Evolutionary conservation across 2,113 vertebrate genomes (phyloP).

Genomic region (Solea senegalensis): DNA sequence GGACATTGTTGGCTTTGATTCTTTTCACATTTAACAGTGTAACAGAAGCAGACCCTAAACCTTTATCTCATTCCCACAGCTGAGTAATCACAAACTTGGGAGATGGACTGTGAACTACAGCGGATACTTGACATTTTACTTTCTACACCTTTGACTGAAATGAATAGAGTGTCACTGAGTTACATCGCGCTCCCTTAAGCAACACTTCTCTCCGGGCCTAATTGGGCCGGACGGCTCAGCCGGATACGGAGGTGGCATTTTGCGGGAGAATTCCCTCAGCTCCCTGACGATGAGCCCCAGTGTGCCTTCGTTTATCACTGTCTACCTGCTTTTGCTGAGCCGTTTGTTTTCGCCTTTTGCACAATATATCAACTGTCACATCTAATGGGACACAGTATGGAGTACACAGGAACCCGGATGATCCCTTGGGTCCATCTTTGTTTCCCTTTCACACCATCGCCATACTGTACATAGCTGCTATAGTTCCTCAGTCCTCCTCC

Average conservation of each 20-base stretch:
- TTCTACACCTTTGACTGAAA: slow-evolving; percentile 58
- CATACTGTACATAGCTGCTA: not conserved
- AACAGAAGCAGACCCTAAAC: not conserved
- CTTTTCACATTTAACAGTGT: slow-evolving; percentile 15
- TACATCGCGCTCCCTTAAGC: slow-evolving; percentile 30
- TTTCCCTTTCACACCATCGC: slow-evolving; percentile 57
- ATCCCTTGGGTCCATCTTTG: slow-evolving; percentile 67
- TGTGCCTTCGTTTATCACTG: slow-evolving; percentile 78
- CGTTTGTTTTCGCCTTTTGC: slow-evolving; percentile 80
- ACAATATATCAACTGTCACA: slow-evolving; percentile 83
- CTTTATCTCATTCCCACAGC: not conserved
- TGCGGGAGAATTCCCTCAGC: slow-evolving; percentile 72
- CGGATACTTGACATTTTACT: slow-evolving; percentile 70
- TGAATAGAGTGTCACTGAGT: slow-evolving; percentile 22
- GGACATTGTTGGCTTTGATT: no score
- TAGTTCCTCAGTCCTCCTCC: no score
- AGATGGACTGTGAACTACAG: slow-evolving; percentile 23
- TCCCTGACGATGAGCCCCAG: slow-evolving; percentile 63
- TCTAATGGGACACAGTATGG: slow-evolving; percentile 72
- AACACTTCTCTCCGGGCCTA: slow-evolving; percentile 57
- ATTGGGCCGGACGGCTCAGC: slow-evolving; percentile 68
- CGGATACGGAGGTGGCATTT: slow-evolving; percentile 80
- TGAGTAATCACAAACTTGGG: slow-evolving; percentile 13
- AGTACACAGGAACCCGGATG: slow-evolving; percentile 44
- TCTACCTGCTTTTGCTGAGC: slow-evolving; percentile 78